Evolutionary conservation across 2,113 vertebrate species (phyloP).

Genomic region (Plecturocebus donacophilus): DNA sequence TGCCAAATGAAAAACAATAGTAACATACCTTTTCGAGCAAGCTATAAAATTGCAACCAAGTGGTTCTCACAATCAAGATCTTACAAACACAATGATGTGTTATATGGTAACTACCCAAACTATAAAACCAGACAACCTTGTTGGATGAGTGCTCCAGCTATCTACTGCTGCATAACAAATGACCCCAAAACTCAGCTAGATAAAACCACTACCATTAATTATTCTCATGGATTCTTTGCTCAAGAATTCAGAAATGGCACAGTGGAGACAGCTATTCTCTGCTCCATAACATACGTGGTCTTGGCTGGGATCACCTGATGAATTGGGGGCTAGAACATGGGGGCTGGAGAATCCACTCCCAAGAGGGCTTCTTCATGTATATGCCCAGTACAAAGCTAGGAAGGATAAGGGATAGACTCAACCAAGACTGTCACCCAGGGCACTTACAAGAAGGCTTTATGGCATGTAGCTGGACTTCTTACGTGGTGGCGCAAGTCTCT

Average conservation of each 20-base stretch:
- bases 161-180: not conserved
- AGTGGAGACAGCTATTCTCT: not conserved
- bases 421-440: not conserved
- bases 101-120: not conserved
- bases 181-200: not conserved
- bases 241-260: not conserved
- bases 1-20: conserved; percentile 9
- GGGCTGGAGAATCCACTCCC: not conserved
- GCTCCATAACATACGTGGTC: not conserved
- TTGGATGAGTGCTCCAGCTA: not conserved
- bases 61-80: not conserved
- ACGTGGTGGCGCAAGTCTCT: not conserved
- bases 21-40: not conserved
- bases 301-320: not conserved
- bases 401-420: not conserved
- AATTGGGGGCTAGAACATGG: not conserved
- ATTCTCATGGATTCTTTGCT: not conserved
- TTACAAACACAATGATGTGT: not conserved
- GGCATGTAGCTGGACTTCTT: not conserved
- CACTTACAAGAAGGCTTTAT: not conserved
- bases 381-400: not conserved
- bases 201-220: conserved; percentile 23
- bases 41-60: not conserved
- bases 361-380: not conserved
- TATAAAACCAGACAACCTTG: not conserved